These are phyloP conservation scores for Cladopsammia gracilis DNA, from an alignment of 64 coral and sea anemone genomes.

Conservation along the genomic window DNA sequence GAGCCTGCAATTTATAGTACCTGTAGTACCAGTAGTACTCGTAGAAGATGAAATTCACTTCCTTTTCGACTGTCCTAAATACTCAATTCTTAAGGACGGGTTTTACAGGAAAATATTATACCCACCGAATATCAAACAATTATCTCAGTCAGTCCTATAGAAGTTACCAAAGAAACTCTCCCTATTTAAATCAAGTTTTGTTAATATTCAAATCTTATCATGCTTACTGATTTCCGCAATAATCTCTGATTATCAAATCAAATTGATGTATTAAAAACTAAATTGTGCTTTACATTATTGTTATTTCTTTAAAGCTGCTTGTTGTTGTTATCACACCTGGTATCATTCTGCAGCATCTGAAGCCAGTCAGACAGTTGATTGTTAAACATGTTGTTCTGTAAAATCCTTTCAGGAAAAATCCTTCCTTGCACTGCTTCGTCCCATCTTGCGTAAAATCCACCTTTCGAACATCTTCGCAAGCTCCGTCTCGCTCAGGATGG, in stretches of 20 bases:
- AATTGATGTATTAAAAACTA: background rate
- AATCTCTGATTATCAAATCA: background rate
- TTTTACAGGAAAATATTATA: too few relatives aligned
- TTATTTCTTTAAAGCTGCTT: background rate
- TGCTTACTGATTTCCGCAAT: too few relatives aligned
- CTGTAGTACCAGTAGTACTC: too few relatives aligned
- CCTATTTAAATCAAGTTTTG: too few relatives aligned
- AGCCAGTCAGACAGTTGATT: background rate
- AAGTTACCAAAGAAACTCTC: too few relatives aligned
- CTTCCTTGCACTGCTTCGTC: background rate
- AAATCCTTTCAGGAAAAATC: conserved; percentile 5
- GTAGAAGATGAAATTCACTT: too few relatives aligned
- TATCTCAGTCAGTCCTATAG: too few relatives aligned
- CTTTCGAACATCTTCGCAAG: background rate
- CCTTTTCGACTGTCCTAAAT: too few relatives aligned
- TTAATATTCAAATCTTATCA: too few relatives aligned
- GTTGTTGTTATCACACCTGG: background rate
- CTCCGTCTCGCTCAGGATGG: background rate
- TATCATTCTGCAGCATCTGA: background rate
- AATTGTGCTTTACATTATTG: background rate
- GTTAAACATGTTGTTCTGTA: conserved; percentile 6
- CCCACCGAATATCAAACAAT: too few relatives aligned
- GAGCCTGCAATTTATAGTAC: too few relatives aligned
- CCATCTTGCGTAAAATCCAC: background rate
- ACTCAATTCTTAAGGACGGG: too few relatives aligned